These are phyloP conservation scores for Sitobion miscanthi DNA, from an alignment of 1,140 invertebrate genomes.

Conservation along the genomic window DNA sequence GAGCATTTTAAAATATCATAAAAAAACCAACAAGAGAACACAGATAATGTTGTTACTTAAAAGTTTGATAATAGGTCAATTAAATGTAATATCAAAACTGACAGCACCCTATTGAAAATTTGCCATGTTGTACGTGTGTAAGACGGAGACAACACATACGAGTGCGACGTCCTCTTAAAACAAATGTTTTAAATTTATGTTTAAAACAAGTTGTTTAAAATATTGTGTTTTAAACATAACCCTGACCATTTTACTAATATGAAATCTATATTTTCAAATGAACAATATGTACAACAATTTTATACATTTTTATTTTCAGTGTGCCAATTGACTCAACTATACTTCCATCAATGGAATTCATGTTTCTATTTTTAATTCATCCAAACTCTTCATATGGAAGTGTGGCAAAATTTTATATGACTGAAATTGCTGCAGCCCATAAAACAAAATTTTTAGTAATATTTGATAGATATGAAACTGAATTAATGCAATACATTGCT, in stretches of 20 bases:
- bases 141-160: too few species aligned
- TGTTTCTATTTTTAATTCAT: slow-evolving; percentile 59
- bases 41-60: too few species aligned
- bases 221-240: too few species aligned
- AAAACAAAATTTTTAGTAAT: slow-evolving; percentile 58
- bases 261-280: background rate
- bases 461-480: slow-evolving; percentile 59
- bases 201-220: too few species aligned
- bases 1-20: too few species aligned
- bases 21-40: too few species aligned
- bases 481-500: slow-evolving; percentile 58
- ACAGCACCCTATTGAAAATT: too few species aligned
- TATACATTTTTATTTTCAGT: slow-evolving; percentile 57
- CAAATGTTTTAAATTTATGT: too few species aligned
- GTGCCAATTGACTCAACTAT: slow-evolving; percentile 58
- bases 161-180: too few species aligned
- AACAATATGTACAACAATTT: background rate
- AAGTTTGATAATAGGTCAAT: too few species aligned
- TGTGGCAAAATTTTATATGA: slow-evolving; percentile 58
- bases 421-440: slow-evolving; percentile 59
- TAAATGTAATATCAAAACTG: too few species aligned
- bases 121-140: too few species aligned
- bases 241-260: background rate
- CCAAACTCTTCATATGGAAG: slow-evolving; percentile 51
- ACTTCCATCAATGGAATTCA: slow-evolving; percentile 57